phyloP scores from a whole-genome alignment of 2,113 vertebrate species.

The Oenanthe melanoleuca region DNA sequence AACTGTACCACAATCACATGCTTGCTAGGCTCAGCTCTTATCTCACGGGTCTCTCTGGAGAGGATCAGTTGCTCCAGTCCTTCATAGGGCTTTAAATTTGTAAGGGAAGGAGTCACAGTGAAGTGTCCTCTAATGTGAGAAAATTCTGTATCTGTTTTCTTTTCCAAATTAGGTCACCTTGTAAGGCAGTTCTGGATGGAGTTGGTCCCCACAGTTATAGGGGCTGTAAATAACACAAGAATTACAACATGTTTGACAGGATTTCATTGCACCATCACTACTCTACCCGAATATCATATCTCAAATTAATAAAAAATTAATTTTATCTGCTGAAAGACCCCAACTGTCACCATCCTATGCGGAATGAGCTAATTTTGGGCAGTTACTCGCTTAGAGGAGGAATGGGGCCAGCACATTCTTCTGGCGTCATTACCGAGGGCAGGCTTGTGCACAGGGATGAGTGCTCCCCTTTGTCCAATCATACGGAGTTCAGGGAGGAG shows the following conservation, averaged over 20 bases:
- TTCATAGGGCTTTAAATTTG: conserved; percentile 11
- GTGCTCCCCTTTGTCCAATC: conserved; percentile 9
- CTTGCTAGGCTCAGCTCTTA: conserved; percentile 59
- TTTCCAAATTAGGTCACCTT: conserved; percentile 62
- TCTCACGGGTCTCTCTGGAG: conserved; percentile 46
- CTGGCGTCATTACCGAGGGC: not conserved
- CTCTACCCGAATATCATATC: not conserved
- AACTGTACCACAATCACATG: conserved; percentile 60
- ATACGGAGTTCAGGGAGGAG: not conserved
- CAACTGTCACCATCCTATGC: conserved; percentile 22
- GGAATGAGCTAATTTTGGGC: conserved; percentile 47
- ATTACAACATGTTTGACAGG: conserved; percentile 31
- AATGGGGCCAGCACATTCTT: conserved; percentile 33
- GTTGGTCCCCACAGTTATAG: not conserved
- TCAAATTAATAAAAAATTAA: conserved; percentile 50
- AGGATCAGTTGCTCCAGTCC: conserved; percentile 46
- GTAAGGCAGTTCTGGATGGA: conserved; percentile 40
- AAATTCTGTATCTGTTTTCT: conserved; percentile 35
- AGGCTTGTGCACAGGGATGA: conserved; percentile 12
- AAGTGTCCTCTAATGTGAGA: conserved; percentile 41
- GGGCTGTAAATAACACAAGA: conserved; percentile 33
- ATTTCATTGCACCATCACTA: conserved; percentile 31
- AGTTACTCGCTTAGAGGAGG: not conserved
- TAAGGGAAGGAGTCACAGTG: conserved; percentile 27
- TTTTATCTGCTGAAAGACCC: conserved; percentile 51